Evolutionary conservation across 2,888 invertebrate genomes (phyloP).

Genomic region (Carpatolechia fugitivella): DNA sequence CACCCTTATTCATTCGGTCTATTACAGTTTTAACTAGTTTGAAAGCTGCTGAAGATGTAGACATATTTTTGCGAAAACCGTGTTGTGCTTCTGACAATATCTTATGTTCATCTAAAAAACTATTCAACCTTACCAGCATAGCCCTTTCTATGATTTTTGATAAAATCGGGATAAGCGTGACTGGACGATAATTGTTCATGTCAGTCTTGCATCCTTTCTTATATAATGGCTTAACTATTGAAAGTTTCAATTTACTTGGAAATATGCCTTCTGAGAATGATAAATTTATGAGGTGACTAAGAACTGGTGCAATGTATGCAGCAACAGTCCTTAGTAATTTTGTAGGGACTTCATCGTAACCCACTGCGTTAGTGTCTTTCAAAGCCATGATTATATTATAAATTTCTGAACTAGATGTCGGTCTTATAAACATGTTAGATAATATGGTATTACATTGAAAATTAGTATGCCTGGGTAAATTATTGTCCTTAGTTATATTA

Average conservation of each 20-base stretch:
- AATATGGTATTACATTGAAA: too few relatives aligned
- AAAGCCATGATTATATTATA: not conserved
- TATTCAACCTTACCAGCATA: not conserved
- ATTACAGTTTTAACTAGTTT: not conserved
- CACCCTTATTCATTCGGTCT: not conserved
- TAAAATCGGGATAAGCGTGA: slow-evolving; percentile 7
- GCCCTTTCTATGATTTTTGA: slow-evolving; percentile 9
- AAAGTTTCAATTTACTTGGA: slow-evolving; percentile 8
- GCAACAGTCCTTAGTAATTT: not conserved
- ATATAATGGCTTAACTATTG: slow-evolving; percentile 9
- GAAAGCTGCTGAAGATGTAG: not conserved
- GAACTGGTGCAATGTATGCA: not conserved
- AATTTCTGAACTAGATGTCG: not conserved
- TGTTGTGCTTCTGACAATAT: not conserved
- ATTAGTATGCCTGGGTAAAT: too few relatives aligned
- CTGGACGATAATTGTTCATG: slow-evolving; percentile 10
- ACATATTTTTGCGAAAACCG: not conserved
- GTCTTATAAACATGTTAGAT: slow-evolving; percentile 5
- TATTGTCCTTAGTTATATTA: not conserved
- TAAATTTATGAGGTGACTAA: slow-evolving; percentile 6
- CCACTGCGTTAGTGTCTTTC: not conserved
- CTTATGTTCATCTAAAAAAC: slow-evolving; percentile 3
- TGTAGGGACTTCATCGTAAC: slow-evolving; percentile 5
- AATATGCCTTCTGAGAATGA: slow-evolving; percentile 7
- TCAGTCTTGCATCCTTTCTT: slow-evolving; percentile 4